Evolutionary conservation across 1,140 invertebrate genomes (phyloP).

Genomic region (Elymnias hypermnestra): DNA sequence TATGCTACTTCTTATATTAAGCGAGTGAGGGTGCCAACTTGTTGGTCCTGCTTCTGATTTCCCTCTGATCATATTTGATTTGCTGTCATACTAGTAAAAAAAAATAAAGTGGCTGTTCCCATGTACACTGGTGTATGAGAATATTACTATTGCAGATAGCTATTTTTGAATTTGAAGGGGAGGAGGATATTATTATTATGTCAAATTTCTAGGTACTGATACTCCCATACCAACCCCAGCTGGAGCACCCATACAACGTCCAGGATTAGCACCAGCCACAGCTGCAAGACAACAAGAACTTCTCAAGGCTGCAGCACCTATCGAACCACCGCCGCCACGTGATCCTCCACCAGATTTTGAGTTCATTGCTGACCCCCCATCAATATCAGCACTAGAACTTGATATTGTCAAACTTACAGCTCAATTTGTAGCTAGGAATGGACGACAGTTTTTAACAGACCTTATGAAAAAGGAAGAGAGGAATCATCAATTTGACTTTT

Average conservation of each 20-base stretch:
- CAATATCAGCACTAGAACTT: slow-evolving; percentile 98
- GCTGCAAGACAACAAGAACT: slow-evolving; percentile 93
- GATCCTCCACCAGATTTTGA: slow-evolving; percentile 98
- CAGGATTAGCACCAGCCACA: slow-evolving; percentile 81
- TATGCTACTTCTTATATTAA: too few species aligned
- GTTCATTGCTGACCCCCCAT: slow-evolving; percentile 98
- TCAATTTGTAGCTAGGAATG: slow-evolving; percentile 99
- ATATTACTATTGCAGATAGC: not conserved
- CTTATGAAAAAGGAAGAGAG: slow-evolving; percentile 98
- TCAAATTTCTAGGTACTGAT: slow-evolving; percentile 30
- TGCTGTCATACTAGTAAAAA: too few species aligned
- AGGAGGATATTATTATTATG: not conserved
- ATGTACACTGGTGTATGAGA: not conserved
- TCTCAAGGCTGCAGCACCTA: slow-evolving; percentile 85
- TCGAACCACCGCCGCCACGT: slow-evolving; percentile 94
- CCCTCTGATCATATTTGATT: too few species aligned
- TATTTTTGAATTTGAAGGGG: not conserved
- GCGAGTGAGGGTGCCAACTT: too few species aligned
- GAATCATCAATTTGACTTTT: slow-evolving; percentile 99
- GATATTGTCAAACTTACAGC: slow-evolving; percentile 99
- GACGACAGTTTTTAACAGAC: slow-evolving; percentile 97
- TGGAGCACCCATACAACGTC: slow-evolving; percentile 36
- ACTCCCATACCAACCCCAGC: slow-evolving; percentile 20
- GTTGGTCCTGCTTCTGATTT: too few species aligned
- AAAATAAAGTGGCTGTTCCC: too few species aligned